phyloP scores from a whole-genome alignment of 2,797 vertebrate species.

The Denticeps clupeoides region DNA sequence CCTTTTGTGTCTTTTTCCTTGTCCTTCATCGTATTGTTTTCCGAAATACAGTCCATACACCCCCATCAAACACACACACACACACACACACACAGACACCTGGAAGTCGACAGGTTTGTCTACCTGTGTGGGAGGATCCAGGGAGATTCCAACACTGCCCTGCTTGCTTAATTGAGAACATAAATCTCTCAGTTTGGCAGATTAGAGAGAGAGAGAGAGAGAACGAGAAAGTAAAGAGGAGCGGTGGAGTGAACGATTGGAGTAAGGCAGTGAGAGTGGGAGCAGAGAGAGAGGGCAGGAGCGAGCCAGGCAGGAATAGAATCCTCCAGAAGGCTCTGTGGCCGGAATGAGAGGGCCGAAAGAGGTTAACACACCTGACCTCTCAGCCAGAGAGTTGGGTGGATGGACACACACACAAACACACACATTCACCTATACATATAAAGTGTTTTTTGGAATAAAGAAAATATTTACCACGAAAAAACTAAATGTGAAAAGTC shows the following conservation, averaged over 20 bases:
- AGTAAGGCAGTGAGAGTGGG: not conserved
- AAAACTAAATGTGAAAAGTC: no score
- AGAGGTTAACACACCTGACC: not conserved
- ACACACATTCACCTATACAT: no score
- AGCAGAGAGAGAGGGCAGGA: not conserved
- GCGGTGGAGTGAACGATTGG: no score
- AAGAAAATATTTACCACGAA: no score
- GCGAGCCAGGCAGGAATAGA: not conserved
- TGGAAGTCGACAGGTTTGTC: not conserved
- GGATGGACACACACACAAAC: not conserved
- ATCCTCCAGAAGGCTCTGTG: constrained; percentile 4
- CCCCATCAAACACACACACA: no score
- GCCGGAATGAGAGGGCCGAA: not conserved
- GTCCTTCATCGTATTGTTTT: no score
- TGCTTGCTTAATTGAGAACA: constrained; percentile 14
- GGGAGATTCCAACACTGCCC: constrained; percentile 13
- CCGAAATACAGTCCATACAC: no score
- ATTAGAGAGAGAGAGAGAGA: not conserved
- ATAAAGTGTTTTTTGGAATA: no score
- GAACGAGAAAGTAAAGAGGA: not conserved
- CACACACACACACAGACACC: not conserved
- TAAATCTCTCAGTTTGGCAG: constrained; percentile 12
- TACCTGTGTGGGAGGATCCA: not conserved
- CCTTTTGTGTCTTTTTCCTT: no score
- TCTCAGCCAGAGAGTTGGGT: no score